phyloP scores from a whole-genome alignment of 2,797 vertebrate species.

The Clamator glandarius region DNA sequence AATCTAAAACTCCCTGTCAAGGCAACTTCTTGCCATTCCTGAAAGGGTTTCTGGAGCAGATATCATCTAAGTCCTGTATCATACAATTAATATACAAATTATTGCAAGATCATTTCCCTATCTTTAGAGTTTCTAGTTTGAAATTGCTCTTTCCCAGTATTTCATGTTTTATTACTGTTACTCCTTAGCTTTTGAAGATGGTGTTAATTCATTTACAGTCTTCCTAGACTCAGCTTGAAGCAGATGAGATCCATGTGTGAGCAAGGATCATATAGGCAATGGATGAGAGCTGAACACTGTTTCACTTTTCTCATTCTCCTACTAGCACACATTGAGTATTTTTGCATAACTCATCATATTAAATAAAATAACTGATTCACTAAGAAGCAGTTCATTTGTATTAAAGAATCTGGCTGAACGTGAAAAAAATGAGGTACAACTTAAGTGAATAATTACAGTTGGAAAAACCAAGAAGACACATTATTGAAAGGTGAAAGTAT shows the following conservation, averaged over 20 bases:
- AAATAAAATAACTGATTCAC: background rate
- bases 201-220: conserved; percentile 33
- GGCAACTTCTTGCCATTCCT: background rate
- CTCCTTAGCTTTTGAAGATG: background rate
- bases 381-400: background rate
- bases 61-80: background rate
- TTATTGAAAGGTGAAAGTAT: background rate
- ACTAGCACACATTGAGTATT: background rate
- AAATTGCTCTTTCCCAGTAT: background rate
- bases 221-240: conserved; percentile 10
- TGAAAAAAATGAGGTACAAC: background rate
- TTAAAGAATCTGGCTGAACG: background rate
- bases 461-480: background rate
- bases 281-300: background rate
- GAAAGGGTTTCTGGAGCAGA: background rate
- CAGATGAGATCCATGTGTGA: conserved; percentile 19
- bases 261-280: background rate
- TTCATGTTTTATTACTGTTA: background rate
- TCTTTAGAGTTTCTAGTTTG: background rate
- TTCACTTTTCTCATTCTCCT: background rate
- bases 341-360: background rate
- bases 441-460: background rate
- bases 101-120: background rate
- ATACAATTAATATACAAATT: background rate
- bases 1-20: background rate